phyloP scores from a whole-genome alignment of 2,113 vertebrate species.

The Budorcas taxicolor region DNA sequence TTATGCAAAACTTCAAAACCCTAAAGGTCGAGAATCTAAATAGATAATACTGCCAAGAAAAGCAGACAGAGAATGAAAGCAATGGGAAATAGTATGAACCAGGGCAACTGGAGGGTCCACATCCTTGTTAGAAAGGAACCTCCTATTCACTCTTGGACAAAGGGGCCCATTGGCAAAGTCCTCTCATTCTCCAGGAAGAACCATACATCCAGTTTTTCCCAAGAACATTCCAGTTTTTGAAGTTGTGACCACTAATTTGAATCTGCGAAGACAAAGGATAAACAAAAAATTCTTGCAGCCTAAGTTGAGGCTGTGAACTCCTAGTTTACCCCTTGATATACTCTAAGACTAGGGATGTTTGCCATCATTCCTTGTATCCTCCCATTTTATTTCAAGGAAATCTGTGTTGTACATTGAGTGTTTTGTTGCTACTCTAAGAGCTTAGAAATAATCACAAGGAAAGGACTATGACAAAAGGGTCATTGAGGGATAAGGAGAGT shows the following conservation, averaged over 20 bases:
- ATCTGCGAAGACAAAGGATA: background rate
- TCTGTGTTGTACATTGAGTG: background rate
- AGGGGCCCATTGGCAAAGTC: background rate
- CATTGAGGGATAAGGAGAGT: accelerated
- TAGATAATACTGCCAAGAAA: background rate
- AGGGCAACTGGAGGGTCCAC: background rate
- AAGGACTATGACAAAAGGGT: background rate
- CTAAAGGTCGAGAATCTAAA: background rate
- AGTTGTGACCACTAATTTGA: background rate
- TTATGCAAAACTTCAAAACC: background rate
- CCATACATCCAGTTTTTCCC: background rate
- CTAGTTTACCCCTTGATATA: background rate
- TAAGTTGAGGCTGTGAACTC: background rate
- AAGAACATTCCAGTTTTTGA: background rate
- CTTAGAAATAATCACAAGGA: background rate
- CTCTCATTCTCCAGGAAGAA: background rate
- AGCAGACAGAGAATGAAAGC: background rate
- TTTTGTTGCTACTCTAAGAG: background rate
- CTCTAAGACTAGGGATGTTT: background rate
- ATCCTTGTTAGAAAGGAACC: background rate
- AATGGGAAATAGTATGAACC: background rate
- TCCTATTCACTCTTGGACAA: background rate
- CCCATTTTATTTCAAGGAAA: background rate
- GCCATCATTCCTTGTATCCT: background rate
- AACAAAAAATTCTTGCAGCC: background rate